Evolutionary conservation across 92 coral and sea anemone species (phyloP), one percentile per base, ranked within the genome.

Genomic region (Meandrina meandrites): DNA sequence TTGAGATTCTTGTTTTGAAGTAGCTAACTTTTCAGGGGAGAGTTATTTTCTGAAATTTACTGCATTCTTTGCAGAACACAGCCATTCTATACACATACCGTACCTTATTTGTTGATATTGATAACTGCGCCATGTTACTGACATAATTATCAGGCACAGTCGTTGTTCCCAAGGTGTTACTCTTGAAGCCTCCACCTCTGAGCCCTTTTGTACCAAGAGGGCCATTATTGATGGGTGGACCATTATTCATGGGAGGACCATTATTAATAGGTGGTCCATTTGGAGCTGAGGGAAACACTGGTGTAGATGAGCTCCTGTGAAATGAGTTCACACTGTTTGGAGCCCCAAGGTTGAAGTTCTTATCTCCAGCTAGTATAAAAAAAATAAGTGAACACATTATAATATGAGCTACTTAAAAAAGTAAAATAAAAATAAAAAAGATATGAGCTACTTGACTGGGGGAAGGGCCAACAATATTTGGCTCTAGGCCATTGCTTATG

Each of bases 101-200:
- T 87, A 95, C 98, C 98, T 95, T 91, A 42, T 50, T 93, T 86
- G 98, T 88, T 22, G 89, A 64, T 62, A 93, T 66, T 34, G 98
- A 89, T 58, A 95, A 80, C 50, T 92, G 91, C 58, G 94, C 86
- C 90, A 95, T 87, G 73, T 91, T 91, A 15, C 76, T 86, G 35
- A 95, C 88, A 90, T 84, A 80, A 34, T 90, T 93, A 31, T 95
- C 94, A 79, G 91, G 95, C 3, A 86, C 76, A 6, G 88, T 21
- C 45, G 82, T 83, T 22, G 90, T 87, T 37, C 83, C 89, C 11
- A 84, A 79, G 0, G 89, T 79, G 70, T 79, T 88, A 60, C 91
- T 89, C 54, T 92, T 94, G 76, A 79, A 91, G 54, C 87, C 84
- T 45, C 80, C 77, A 50, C 78, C 69, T 45, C 89, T 91, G 35